These are phyloP conservation scores for Carduelis carduelis DNA, from an alignment of 2,797 vertebrate species.

Conservation along the genomic window DNA sequence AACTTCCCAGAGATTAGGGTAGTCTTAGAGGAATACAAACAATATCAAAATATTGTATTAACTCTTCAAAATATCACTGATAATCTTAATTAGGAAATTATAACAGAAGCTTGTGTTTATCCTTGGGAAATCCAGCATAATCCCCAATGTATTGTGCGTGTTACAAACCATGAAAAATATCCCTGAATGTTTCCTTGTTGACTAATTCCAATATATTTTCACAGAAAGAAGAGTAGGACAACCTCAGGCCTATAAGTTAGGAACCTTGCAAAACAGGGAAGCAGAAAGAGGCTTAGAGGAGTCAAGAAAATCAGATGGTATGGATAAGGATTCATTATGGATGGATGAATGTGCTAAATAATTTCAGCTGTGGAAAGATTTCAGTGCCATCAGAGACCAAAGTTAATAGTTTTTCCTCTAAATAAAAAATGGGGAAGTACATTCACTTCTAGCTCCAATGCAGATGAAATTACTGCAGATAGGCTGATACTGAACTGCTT, in stretches of 20 bases:
- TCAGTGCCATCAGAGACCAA: background rate
- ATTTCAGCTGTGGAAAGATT: background rate
- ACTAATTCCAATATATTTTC: background rate
- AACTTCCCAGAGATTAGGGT: background rate
- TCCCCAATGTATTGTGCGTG: background rate
- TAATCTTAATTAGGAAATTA: background rate
- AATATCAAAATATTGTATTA: background rate
- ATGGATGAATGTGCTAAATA: background rate
- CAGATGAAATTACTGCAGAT: background rate
- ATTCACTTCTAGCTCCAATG: background rate
- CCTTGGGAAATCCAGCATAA: background rate
- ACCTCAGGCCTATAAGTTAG: background rate
- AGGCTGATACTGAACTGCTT: background rate
- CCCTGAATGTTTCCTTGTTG: background rate
- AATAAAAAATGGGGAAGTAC: constrained; percentile 5
- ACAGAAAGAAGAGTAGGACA: background rate
- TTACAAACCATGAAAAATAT: background rate
- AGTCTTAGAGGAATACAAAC: background rate
- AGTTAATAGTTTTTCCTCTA: background rate
- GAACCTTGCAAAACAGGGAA: background rate
- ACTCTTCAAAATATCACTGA: background rate
- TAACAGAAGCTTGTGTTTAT: background rate
- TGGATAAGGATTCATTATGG: background rate
- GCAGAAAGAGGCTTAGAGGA: background rate
- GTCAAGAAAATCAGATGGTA: background rate